Evolutionary conservation across 2,797 vertebrate genomes (phyloP), one percentile per base, ranked within the genome.

Genomic region (Gymnoscopelus braueri): DNA sequence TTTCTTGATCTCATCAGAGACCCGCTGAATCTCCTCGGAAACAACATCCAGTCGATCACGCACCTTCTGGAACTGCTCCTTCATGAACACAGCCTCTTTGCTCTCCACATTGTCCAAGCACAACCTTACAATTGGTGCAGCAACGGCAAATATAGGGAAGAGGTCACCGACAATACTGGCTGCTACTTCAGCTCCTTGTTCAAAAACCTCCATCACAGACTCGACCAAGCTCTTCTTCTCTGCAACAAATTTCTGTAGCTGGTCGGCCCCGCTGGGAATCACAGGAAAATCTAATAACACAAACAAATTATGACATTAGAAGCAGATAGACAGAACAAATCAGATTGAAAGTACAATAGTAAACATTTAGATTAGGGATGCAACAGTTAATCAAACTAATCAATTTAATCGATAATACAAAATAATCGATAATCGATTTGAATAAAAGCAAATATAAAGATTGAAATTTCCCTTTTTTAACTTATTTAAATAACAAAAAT

Each of bases 1-100:
- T 75, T 89, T 94, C 83, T 93, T 93, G 69, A 95, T 92, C 84
- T 94, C 91, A 0, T 93, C 84, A 1, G 91, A 93, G 79, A 95
- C 93, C 35, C 63, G 80, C 74, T 90, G 85, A 11, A 94, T 63
- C 79, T 95, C 91, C 80, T 95, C 93, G 0, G 93, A 93, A 19
- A 90, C 66, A 0, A 81, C 89, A 15, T 95, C 94, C 72, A 95
- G 89, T 0, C 87, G 91, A 0, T 95, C 90, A 0, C 92, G 86
- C 19, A 95, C 94, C 73, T 89, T 93, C 84, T 95, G 92, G 63
- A 94, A 95, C 75, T 94, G 94, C 54, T 94, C 88, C 77, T 91
- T 94, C 93, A 95, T 94, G 87, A 82, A 95, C 0, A 12, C 59
- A 0, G 93, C 92, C 77, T 95, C 93, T 75, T 93, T 93, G 87